phyloP scores from a whole-genome alignment of 2,888 invertebrate species.

The Campopleginae sp. region DNA sequence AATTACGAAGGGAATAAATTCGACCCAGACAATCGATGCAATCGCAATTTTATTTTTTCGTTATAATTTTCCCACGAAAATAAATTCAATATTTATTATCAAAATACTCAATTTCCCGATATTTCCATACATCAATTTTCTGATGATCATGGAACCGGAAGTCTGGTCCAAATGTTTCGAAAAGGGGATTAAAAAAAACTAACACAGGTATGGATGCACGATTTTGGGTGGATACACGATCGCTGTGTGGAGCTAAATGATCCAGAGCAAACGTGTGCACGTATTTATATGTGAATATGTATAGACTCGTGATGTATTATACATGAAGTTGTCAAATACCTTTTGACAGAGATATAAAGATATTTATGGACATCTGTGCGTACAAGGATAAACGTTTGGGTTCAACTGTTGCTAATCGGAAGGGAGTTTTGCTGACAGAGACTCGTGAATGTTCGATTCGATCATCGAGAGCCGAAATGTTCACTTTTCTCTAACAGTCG shows the following conservation, averaged over 20 bases:
- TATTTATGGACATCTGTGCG: neutral
- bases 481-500: neutral
- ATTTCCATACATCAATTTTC: neutral
- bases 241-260: slow-evolving; percentile 1
- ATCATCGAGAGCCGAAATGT: slow-evolving; percentile 4
- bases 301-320: slow-evolving; percentile 14
- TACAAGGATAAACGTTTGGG: slow-evolving; percentile 10
- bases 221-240: neutral
- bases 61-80: neutral
- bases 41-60: neutral
- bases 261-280: neutral
- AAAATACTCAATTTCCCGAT: neutral
- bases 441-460: slow-evolving; percentile 25
- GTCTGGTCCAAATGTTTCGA: neutral
- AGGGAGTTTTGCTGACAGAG: neutral
- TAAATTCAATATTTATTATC: neutral
- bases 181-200: neutral
- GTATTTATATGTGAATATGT: slow-evolving; percentile 15
- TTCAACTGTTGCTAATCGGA: neutral
- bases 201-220: neutral
- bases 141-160: slow-evolving; percentile 3
- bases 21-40: neutral
- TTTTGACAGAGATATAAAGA: neutral
- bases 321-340: neutral
- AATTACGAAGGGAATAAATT: neutral